Percentiles rank a stretch among this genome's conserved stretches.
These are phyloP conservation scores for Ceratina japonica DNA, from an alignment of 1,140 invertebrate species.

Conservation along the genomic window DNA sequence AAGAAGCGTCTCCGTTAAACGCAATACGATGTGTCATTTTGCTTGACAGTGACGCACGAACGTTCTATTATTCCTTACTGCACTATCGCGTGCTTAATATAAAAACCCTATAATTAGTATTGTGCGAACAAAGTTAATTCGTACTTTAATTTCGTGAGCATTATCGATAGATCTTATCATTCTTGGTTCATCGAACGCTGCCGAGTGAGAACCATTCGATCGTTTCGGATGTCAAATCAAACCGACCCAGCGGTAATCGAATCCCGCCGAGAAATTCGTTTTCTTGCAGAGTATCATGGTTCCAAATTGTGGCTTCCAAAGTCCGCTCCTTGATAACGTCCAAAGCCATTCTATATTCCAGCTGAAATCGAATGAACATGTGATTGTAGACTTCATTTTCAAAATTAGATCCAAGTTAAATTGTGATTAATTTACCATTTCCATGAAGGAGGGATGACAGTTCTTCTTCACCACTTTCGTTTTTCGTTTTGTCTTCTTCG, in stretches of 20 bases:
- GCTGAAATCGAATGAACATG: slow-evolving; percentile 79
- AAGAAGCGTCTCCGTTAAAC: not conserved
- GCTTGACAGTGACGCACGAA: not conserved
- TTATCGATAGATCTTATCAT: slow-evolving; percentile 38
- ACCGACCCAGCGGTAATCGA: slow-evolving; percentile 85
- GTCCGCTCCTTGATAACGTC: slow-evolving; percentile 87
- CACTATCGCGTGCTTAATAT: slow-evolving; percentile 21
- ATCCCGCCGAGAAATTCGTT: slow-evolving; percentile 96
- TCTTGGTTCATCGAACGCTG: slow-evolving; percentile 76
- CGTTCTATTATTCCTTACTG: not conserved
- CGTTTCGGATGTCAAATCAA: slow-evolving; percentile 88
- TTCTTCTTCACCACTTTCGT: slow-evolving; percentile 95
- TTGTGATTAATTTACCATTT: slow-evolving; percentile 86
- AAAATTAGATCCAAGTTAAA: not conserved
- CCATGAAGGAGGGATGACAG: slow-evolving; percentile 98
- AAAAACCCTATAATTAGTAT: slow-evolving; percentile 40
- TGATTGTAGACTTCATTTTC: not conserved
- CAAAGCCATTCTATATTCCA: slow-evolving; percentile 92
- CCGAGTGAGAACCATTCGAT: slow-evolving; percentile 89
- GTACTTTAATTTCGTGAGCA: slow-evolving; percentile 43
- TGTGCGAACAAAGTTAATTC: slow-evolving; percentile 45
- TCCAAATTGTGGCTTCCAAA: slow-evolving; percentile 96
- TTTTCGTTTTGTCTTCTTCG: slow-evolving; percentile 95
- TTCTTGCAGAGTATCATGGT: slow-evolving; percentile 96
- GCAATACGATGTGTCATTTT: not conserved